A percentile compares a stretch with the other conserved stretches of the same genome.
These are phyloP conservation scores for Mizuhopecten yessoensis DNA, from an alignment of 1,140 invertebrate species.

Conservation along the genomic window DNA sequence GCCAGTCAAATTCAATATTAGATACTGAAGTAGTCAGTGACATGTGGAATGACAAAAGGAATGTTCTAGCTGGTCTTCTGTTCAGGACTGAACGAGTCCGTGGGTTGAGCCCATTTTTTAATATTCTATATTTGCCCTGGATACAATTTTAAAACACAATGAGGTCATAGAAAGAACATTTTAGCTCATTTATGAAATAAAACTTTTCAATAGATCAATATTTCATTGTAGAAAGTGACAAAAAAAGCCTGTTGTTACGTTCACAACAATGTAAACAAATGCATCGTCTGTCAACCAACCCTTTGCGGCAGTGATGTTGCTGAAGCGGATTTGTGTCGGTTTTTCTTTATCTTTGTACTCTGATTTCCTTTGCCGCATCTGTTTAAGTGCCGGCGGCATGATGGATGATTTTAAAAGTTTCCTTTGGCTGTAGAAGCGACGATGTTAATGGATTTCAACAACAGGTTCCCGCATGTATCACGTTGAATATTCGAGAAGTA, in stretches of 20 bases:
- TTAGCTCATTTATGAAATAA: neutral
- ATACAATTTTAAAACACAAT: neutral
- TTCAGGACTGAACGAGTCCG: neutral
- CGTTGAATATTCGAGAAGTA: constrained; percentile 27
- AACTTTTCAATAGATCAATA: neutral
- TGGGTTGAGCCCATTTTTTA: neutral
- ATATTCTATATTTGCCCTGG: neutral
- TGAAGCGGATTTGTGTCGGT: constrained; percentile 95
- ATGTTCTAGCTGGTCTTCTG: too few relatives aligned
- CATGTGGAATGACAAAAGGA: neutral
- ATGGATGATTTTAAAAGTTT: neutral
- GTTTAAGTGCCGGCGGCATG: constrained; percentile 22
- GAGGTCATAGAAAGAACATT: neutral
- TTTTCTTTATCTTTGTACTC: constrained; percentile 91
- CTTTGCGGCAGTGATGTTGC: constrained; percentile 99
- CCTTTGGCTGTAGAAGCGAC: neutral
- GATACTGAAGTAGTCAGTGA: too few relatives aligned
- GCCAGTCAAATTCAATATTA: too few relatives aligned
- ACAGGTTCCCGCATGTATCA: constrained; percentile 15
- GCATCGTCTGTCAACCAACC: constrained; percentile 85
- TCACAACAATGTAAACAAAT: constrained; percentile 39
- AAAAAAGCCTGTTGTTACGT: neutral
- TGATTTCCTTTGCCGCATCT: constrained; percentile 66
- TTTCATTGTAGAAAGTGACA: neutral
- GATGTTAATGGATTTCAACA: constrained; percentile 27